Percentiles rank a stretch among this genome's conserved stretches.
Conservation (phyloP, 2,888 invertebrate species). For the Amphipyra tragopoginis region DNA sequence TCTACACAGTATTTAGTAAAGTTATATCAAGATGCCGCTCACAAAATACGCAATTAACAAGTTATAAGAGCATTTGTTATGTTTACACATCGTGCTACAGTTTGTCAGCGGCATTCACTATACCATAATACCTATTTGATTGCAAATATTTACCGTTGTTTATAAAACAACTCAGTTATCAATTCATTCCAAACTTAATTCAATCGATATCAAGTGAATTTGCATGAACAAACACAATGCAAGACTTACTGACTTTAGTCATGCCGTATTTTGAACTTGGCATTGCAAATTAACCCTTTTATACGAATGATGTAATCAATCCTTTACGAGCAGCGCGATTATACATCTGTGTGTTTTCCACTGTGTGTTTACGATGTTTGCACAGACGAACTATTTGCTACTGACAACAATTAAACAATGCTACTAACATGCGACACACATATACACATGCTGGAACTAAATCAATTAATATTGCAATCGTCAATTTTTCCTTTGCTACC, state of each 20-base stretch:
- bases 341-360: slow-evolving; percentile 22
- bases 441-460: slow-evolving; percentile 69
- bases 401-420: slow-evolving; percentile 45
- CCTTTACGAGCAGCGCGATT: slow-evolving; percentile 32
- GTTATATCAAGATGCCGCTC: slow-evolving; percentile 25
- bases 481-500: slow-evolving; percentile 86
- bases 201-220: slow-evolving; percentile 8
- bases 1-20: slow-evolving; percentile 50
- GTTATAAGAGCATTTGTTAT: slow-evolving; percentile 23
- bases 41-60: slow-evolving; percentile 43
- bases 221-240: slow-evolving; percentile 19
- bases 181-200: slow-evolving; percentile 5
- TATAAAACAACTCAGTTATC: slow-evolving; percentile 12
- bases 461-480: slow-evolving; percentile 76
- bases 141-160: slow-evolving; percentile 14
- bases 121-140: slow-evolving; percentile 4
- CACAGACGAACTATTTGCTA: slow-evolving; percentile 39
- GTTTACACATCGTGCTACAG: slow-evolving; percentile 8
- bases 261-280: slow-evolving; percentile 21
- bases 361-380: slow-evolving; percentile 43
- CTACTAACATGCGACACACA: slow-evolving; percentile 64
- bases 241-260: slow-evolving; percentile 31
- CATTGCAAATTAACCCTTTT: slow-evolving; percentile 29
- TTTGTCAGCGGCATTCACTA: slow-evolving; percentile 42
- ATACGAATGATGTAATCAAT: slow-evolving; percentile 29